Conservation (phyloP, 2,113 vertebrate species). For the Climacteris rufus region DNA sequence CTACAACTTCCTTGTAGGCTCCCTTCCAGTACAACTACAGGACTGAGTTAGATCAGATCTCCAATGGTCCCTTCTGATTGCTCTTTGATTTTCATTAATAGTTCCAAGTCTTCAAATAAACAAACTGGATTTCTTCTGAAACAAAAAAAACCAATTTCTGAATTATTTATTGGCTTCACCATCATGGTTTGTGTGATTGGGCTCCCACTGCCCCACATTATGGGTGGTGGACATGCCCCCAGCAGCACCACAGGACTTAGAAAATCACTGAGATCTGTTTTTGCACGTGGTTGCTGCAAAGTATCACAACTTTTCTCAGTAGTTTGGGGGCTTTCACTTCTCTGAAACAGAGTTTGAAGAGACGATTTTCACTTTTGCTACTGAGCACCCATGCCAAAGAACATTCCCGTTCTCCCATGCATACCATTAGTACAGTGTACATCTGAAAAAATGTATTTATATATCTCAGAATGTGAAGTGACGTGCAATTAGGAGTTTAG, state of each 20-base stretch:
- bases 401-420: constrained; percentile 8
- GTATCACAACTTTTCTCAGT: neutral
- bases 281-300: neutral
- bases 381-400: constrained; percentile 1
- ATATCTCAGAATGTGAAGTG: constrained; percentile 22
- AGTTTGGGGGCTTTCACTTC: constrained; percentile 1
- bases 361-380: neutral
- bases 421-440: constrained; percentile 62
- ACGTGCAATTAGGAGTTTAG: constrained; percentile 54
- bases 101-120: neutral
- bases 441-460: constrained; percentile 53
- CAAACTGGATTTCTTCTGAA: neutral
- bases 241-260: neutral
- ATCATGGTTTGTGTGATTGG: rapidly evolving
- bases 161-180: neutral
- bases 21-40: neutral
- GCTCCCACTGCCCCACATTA: neutral
- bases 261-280: neutral
- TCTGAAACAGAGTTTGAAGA: neutral
- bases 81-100: neutral
- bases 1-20: neutral
- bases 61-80: neutral
- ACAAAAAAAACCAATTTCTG: rapidly evolving
- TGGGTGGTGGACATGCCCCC: rapidly evolving
- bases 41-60: neutral